Base-by-base conservation (phyloP, 1,140 invertebrate genomes). In the Heliconius nattereri region DNA sequence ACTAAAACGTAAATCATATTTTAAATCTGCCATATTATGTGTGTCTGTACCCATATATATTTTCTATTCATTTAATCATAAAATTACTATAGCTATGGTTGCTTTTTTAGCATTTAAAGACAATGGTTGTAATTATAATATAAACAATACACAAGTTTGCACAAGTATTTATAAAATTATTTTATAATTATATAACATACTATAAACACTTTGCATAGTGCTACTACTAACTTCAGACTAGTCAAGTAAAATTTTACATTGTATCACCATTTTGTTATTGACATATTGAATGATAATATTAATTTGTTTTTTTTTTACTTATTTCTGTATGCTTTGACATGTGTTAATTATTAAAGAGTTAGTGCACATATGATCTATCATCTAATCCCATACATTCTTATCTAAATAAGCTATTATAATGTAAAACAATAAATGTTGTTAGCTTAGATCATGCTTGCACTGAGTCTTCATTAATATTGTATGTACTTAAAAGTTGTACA, bases 401-500 rank as follows among this genome's bases (percentile, higher is more conserved):
- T 66, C 0, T 66, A 16, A 11, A 66, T 19, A 26, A 66, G 26
- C 60, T 26, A 66, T 6, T 66, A 57, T 23, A 57, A 57, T 57
- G 20, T 57, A 23, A 23, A 9, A 23, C 8, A 57, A 57, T 8
- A 57, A 11, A 29, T 29, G 11, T 2, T n/a, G 7, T 23, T 60
- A 60, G 7, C 60, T 23, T 26, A 66, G 60, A 29, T 66, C 60
- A 66, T 29, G 60, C 23, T 66, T 26, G 60, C 26, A 26, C 26
- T n/a, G 60, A 66, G 60, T 66, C 26, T 66, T 66, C 60, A 66
- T 66, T 66, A 29, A 66, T 29, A 7, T 60, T 23, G n/a, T 66
- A 57, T 57, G 60, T 66, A 66, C 60, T 66, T 66, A 66, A 66
- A 66, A 66, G 60, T 29, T 78, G 77, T 72, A 72, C 71, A 72